These are phyloP conservation scores for Elgonia sp. DNA, from an alignment of 2,888 invertebrate species.

Conservation along the genomic window DNA sequence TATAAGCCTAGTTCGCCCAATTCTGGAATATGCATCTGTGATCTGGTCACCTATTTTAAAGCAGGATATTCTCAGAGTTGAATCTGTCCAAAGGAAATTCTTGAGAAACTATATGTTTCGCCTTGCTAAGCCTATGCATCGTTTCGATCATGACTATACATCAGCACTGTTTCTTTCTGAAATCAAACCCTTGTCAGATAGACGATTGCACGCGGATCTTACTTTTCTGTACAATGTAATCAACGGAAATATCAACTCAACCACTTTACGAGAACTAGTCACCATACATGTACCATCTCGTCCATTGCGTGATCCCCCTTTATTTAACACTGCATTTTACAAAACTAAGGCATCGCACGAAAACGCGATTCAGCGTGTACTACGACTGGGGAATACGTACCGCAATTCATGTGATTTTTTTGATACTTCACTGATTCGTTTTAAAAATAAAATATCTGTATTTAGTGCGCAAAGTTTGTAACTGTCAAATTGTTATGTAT, in stretches of 20 bases:
- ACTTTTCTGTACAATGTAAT: constrained; percentile 5
- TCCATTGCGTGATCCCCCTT: not conserved
- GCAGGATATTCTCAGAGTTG: not conserved
- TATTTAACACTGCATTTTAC: not conserved
- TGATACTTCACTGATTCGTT: too few relatives aligned
- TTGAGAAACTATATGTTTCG: not conserved
- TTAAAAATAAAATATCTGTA: too few relatives aligned
- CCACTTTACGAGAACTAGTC: not conserved
- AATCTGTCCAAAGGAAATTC: constrained; percentile 15
- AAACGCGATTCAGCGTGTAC: not conserved
- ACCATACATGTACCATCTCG: too few relatives aligned
- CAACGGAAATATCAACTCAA: not conserved
- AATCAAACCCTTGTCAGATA: not conserved
- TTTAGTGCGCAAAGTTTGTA: too few relatives aligned
- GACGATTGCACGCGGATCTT: not conserved
- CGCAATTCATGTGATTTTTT: too few relatives aligned
- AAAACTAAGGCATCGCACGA: not conserved
- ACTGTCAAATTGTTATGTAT: too few relatives aligned
- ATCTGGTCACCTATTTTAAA: not conserved
- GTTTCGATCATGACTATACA: too few relatives aligned
- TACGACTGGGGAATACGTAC: not conserved
- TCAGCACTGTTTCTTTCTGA: not conserved
- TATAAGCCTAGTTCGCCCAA: not conserved
- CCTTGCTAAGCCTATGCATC: not conserved
- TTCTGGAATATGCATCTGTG: constrained; percentile 7